A percentile compares a stretch with the other conserved stretches of the same genome.
Evolutionary conservation across 2,888 invertebrate species (phyloP).

Genomic region (Orthosia cruda): DNA sequence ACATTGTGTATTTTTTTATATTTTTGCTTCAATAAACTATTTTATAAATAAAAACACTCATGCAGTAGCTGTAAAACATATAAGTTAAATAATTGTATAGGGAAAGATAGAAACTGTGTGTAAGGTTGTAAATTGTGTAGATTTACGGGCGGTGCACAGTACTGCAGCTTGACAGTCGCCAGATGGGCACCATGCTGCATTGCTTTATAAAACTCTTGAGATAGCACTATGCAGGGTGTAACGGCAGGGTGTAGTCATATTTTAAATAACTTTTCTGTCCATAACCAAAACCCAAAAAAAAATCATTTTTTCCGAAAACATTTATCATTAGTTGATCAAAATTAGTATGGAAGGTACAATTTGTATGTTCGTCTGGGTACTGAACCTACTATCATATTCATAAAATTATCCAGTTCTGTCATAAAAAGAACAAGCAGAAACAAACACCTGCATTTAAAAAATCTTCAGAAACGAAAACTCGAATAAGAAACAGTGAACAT

Average conservation of each 20-base stretch:
- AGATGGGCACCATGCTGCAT: constrained; percentile 74
- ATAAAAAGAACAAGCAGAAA: constrained; percentile 36
- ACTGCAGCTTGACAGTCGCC: constrained; percentile 73
- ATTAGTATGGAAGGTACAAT: too few relatives aligned
- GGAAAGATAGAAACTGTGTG: constrained; percentile 54
- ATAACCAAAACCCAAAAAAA: too few relatives aligned
- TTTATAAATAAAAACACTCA: constrained; percentile 22
- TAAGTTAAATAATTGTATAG: constrained; percentile 22
- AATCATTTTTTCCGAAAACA: too few relatives aligned
- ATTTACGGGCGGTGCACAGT: constrained; percentile 78
- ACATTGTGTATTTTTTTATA: neutral
- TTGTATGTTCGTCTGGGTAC: too few relatives aligned
- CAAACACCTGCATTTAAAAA: constrained; percentile 26
- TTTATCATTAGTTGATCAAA: too few relatives aligned
- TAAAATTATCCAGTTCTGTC: constrained; percentile 29
- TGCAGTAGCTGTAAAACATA: neutral
- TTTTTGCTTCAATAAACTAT: neutral
- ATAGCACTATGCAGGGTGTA: neutral
- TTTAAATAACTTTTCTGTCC: too few relatives aligned
- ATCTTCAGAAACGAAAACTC: constrained; percentile 31
- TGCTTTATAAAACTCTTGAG: constrained; percentile 58
- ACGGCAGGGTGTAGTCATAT: too few relatives aligned
- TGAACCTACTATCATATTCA: neutral
- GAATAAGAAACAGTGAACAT: constrained; percentile 28
- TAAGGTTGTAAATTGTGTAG: constrained; percentile 76